Evolutionary conservation across 1,140 invertebrate species (phyloP).

Genomic region (Bombus picipes): DNA sequence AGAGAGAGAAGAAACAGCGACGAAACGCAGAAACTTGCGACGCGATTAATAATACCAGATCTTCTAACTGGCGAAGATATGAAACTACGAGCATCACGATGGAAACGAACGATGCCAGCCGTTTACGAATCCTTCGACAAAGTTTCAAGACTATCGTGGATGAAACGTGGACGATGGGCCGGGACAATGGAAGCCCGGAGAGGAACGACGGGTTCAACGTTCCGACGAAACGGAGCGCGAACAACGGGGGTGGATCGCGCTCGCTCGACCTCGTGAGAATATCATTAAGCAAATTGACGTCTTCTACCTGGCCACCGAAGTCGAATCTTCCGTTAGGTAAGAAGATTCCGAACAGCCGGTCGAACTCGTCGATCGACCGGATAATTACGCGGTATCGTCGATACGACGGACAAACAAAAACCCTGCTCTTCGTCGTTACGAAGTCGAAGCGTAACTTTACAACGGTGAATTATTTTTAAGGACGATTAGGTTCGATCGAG

Average conservation of each 20-base stretch:
- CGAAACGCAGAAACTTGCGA: no score
- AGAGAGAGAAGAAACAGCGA: no score
- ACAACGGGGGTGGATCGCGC: slow-evolving; percentile 33
- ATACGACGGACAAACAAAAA: slow-evolving; percentile 19
- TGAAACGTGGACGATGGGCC: slow-evolving; percentile 5
- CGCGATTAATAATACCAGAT: not conserved
- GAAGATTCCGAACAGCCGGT: not conserved
- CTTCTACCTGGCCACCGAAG: slow-evolving; percentile 55
- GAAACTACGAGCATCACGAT: not conserved
- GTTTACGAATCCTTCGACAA: slow-evolving; percentile 1
- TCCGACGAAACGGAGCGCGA: slow-evolving; percentile 44
- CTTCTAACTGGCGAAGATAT: not conserved
- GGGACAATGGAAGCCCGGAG: slow-evolving; percentile 46
- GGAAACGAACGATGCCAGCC: not conserved
- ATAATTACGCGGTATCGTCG: slow-evolving; percentile 22
- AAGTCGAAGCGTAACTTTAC: not conserved
- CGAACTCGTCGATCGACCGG: not conserved
- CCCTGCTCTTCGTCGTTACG: not conserved
- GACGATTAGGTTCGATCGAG: not conserved
- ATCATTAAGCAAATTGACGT: slow-evolving; percentile 65
- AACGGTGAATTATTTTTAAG: not conserved
- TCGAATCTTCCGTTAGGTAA: slow-evolving; percentile 26
- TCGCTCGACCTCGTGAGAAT: not conserved
- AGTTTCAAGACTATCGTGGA: not conserved
- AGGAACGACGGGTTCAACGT: slow-evolving; percentile 42